These are phyloP conservation scores for Malthinus seriepunctatus DNA, from an alignment of 2,888 invertebrate genomes.

Conservation along the genomic window DNA sequence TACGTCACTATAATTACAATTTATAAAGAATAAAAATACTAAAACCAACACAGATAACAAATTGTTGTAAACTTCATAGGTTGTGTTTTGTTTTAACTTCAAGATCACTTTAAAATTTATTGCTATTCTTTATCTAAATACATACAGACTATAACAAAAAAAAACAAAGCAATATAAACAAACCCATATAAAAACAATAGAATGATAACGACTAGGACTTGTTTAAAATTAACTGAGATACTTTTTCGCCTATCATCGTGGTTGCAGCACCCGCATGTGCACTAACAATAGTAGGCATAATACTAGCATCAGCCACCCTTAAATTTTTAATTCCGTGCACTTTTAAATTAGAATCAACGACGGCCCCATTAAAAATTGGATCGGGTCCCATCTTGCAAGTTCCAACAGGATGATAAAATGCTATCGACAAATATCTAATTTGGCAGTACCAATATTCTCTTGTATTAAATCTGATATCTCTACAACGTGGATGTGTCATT, in stretches of 20 bases:
- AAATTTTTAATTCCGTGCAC: constrained; percentile 57
- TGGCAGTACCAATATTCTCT: constrained; percentile 58
- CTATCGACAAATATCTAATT: constrained; percentile 51
- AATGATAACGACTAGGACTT: too few relatives aligned
- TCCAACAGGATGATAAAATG: constrained; percentile 57
- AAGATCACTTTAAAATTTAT: too few relatives aligned
- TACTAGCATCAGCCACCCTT: constrained; percentile 58
- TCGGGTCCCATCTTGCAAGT: constrained; percentile 60
- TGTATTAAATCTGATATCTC: constrained; percentile 41
- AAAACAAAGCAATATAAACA: too few relatives aligned
- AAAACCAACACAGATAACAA: too few relatives aligned
- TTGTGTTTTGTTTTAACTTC: too few relatives aligned
- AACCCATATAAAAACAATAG: too few relatives aligned
- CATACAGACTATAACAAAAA: too few relatives aligned
- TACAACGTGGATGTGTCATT: constrained; percentile 54
- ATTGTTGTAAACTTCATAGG: too few relatives aligned
- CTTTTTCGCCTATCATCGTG: constrained; percentile 60
- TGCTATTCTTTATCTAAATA: too few relatives aligned
- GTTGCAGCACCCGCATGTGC: constrained; percentile 58
- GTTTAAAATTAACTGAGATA: not conserved
- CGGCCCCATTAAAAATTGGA: constrained; percentile 51
- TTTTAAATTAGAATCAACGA: constrained; percentile 58
- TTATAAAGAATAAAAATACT: too few relatives aligned
- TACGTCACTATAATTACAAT: too few relatives aligned
- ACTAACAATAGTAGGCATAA: constrained; percentile 58